Base-by-base conservation (phyloP, 2,797 vertebrate species). In the Australoheros facetus region DNA sequence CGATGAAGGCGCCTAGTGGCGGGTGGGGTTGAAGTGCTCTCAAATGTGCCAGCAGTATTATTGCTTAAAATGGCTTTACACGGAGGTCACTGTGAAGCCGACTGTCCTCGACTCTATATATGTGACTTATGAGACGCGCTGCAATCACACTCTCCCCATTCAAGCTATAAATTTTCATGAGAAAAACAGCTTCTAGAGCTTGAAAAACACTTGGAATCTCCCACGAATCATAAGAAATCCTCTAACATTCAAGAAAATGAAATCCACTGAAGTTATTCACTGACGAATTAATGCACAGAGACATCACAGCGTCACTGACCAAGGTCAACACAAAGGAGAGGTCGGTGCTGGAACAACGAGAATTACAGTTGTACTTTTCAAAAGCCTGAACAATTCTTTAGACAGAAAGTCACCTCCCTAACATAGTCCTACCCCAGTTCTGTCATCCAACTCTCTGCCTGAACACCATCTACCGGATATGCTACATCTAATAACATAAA, bases 371-470 rank as follows among this genome's bases (percentile, higher is more conserved):
- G 59, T 64, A 62, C 28, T 45, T 83, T 80, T 80, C 17, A 75
- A 77, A 88, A 82, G 58, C 62, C 59, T 39, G 51, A 80, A 86
- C 62, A 77, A 17, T 56, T 79, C 66, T 86, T 80, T 64, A 83
- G 86, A 81, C 56, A 71, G 42, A 74, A 89, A 81, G 83, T 66
- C 81, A 81, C 77, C 80, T 81, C 57, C 79, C 79, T 79, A 79
- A 93, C 90, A 80, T 73, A 85, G 74, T 85, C 76, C 66, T 89
- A 91, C 56, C 89, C 88, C 89, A 93, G 85, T 91, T 93, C 88
- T 92, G 90, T 91, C 93, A 92, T 82, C 73, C 71, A 14, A 19
- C 74, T 26, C 59, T 56, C 77, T 48, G 79, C 79, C 57, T 75
- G 51, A 28, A 71, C 16, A 57, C 81, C 64, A 4, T 73, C 87